Conservation (phyloP, 2,113 vertebrate species). For the Bubo scandiacus region DNA sequence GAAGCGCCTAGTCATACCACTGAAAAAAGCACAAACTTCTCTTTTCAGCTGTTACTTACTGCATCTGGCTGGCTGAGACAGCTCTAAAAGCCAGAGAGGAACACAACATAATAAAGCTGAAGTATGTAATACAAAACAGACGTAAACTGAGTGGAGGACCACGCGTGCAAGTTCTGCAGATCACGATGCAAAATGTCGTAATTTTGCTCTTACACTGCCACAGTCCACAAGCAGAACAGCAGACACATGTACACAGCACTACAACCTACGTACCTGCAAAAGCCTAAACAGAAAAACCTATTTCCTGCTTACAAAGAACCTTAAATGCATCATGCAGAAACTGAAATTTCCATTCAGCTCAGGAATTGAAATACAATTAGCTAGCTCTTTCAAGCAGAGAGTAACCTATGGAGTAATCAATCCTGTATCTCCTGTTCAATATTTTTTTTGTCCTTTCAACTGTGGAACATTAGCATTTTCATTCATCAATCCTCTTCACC, state of each 20-base stretch:
- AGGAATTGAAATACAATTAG: not conserved
- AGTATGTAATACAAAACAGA: not conserved
- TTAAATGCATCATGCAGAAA: not conserved
- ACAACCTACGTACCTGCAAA: not conserved
- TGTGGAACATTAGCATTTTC: not conserved
- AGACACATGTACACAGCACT: not conserved
- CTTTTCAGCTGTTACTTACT: not conserved
- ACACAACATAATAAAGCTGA: not conserved
- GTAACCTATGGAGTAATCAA: not conserved
- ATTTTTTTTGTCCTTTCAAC: not conserved
- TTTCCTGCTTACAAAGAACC: not conserved
- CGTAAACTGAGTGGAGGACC: not conserved
- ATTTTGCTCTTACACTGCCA: not conserved
- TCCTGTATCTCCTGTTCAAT: not conserved
- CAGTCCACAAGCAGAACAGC: not conserved
- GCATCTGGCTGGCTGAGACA: not conserved
- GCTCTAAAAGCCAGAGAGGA: not conserved
- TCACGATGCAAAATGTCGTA: not conserved
- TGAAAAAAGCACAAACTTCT: not conserved
- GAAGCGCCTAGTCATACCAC: not conserved
- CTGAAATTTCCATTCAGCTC: not conserved
- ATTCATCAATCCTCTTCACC: not conserved
- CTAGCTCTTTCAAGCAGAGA: not conserved
- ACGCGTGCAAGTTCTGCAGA: accelerated
- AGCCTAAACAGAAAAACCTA: not conserved